A percentile compares a stretch with the other conserved stretches of the same genome.
phyloP scores from a whole-genome alignment of 2,797 vertebrate species.

The Orestias chungarensis region DNA sequence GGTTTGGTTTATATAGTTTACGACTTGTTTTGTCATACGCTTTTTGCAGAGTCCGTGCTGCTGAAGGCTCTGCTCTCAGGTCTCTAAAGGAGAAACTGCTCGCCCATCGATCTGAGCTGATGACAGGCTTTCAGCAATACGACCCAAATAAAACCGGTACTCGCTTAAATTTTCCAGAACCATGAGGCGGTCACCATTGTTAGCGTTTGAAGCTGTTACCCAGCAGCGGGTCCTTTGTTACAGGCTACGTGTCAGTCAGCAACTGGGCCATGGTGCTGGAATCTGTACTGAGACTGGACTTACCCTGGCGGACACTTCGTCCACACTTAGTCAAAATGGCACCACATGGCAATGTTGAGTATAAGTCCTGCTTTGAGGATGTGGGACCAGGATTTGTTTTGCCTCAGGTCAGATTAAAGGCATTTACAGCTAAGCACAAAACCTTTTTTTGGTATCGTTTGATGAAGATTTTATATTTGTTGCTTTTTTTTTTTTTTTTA shows the following conservation, averaged over 20 bases:
- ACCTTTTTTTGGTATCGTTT: too few species aligned
- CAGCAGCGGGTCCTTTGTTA: neutral
- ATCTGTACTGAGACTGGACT: slow-evolving; percentile 84
- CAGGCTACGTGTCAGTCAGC: slow-evolving; percentile 79
- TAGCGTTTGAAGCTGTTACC: neutral
- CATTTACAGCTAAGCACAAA: neutral
- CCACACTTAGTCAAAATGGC: slow-evolving; percentile 76
- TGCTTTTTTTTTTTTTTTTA: slow-evolving; percentile 44
- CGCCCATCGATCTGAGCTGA: slow-evolving; percentile 86
- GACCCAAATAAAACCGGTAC: slow-evolving; percentile 85
- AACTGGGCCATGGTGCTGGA: slow-evolving; percentile 90
- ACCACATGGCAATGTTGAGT: slow-evolving; percentile 84
- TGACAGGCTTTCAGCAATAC: slow-evolving; percentile 81
- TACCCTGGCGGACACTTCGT: slow-evolving; percentile 93
- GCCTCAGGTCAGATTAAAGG: slow-evolving; percentile 80
- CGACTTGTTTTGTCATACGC: neutral
- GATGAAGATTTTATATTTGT: neutral
- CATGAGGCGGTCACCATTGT: neutral
- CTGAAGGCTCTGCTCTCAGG: slow-evolving; percentile 89
- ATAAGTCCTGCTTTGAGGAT: slow-evolving; percentile 88
- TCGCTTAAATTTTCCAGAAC: neutral
- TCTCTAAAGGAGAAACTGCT: slow-evolving; percentile 90
- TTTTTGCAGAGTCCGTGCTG: slow-evolving; percentile 81
- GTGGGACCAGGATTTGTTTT: slow-evolving; percentile 82
- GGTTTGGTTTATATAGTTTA: too few species aligned